phyloP scores from a whole-genome alignment of 2,888 invertebrate genomes.

The Apodemia mormo region DNA sequence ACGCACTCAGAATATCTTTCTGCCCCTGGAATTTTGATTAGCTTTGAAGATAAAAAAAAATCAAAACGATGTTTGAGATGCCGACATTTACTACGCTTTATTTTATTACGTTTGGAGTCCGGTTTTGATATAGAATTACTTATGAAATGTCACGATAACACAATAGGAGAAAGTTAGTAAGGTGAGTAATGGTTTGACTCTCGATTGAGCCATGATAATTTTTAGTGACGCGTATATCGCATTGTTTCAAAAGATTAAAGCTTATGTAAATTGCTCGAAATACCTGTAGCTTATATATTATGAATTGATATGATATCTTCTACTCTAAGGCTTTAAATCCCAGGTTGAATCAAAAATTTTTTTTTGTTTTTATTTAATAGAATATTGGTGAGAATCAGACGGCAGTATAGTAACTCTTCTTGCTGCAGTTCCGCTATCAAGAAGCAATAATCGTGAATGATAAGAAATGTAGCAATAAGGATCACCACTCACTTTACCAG shows the following conservation, averaged over 20 bases:
- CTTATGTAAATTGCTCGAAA: no score
- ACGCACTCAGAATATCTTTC: slow-evolving; percentile 2
- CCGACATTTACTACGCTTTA: not conserved
- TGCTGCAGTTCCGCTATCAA: no score
- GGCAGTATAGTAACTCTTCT: no score
- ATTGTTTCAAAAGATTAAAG: not conserved
- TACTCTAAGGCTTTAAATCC: no score
- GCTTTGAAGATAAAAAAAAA: slow-evolving; percentile 18
- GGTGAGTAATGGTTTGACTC: not conserved
- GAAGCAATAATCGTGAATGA: no score
- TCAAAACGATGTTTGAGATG: not conserved
- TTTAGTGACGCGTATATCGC: not conserved
- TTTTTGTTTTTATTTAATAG: no score
- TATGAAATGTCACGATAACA: not conserved
- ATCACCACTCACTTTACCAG: no score
- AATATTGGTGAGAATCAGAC: no score
- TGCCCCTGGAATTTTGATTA: slow-evolving; percentile 21
- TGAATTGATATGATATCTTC: no score
- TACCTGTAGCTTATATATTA: no score
- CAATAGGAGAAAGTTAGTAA: not conserved
- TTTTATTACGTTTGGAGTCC: not conserved
- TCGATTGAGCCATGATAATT: not conserved
- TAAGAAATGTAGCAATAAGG: no score
- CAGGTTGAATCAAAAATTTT: no score
- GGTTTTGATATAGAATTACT: not conserved